Base-by-base conservation (phyloP, 1,140 invertebrate species). In the Listronotus bonariensis region DNA sequence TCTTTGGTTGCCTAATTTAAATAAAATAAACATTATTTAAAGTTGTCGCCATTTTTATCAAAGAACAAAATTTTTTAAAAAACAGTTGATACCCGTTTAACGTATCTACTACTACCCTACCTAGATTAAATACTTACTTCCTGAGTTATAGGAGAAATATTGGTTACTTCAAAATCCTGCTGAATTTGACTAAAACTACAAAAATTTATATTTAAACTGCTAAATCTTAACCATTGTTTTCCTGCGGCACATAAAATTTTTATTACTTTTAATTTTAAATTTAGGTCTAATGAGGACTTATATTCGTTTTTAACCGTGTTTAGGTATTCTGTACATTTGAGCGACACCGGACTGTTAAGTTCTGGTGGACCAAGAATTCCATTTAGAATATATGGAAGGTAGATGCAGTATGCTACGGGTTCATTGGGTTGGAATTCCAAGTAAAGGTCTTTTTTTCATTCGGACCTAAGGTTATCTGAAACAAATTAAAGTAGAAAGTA, bases 341-440 rank as follows among this genome's bases (percentile, higher is more conserved):
- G 17, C 12, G 31, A 51, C 6, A 43, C 18, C 4, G 53, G 42
- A 17, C 53, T 11, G 42, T 65, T 69, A 7, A 69, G 38, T 36
- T 51, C 32, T 3, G 58, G 43, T 7, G 68, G 68, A n/a, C 68
- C 68, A 1, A 69, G 10, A 4, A 62, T 38, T 20, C 31, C 48
- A 40, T 69, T 69, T 14, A 69, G 42, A 17, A 65, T 57, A 10
- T 64, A 63, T 0, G 72, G 72, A 8, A 73, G 36, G 36, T 59
- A 72, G 1, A 73, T 60, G 6, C 60, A 60, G 20, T 70, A 71
- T 10, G 64, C 67, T 12, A 64, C 49, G 9, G 67, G 49, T 42
- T 73, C 68, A 10, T 60, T 26, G 0, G 72, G 70, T n/a, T 65
- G 31, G 31, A 70, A 73, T 20, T 70, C 68, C 7, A 72, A 32